Evolutionary conservation across 2,797 vertebrate genomes (phyloP).

Genomic region (Myotis planiceps): DNA sequence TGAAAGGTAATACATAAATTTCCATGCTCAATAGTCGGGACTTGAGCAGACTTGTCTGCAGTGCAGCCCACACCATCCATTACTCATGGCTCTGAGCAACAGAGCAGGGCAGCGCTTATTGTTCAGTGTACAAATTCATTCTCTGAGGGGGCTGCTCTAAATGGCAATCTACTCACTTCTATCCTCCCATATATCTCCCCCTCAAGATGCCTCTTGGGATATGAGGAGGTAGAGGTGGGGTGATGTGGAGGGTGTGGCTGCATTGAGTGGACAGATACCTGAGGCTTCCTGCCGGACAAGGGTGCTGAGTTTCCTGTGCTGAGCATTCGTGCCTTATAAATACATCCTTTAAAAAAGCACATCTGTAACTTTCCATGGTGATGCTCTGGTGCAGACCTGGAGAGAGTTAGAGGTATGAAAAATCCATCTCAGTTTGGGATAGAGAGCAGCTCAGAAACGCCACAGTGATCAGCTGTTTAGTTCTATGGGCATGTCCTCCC

Average conservation of each 20-base stretch:
- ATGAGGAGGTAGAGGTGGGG: background rate
- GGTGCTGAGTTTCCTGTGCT: background rate
- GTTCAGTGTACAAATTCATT: background rate
- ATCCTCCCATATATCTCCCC: background rate
- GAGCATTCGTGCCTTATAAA: background rate
- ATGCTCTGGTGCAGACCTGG: background rate
- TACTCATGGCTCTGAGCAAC: slow-evolving; percentile 38
- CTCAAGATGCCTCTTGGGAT: background rate
- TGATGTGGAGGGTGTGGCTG: background rate
- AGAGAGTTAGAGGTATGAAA: background rate
- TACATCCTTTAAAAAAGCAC: background rate
- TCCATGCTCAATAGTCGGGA: background rate
- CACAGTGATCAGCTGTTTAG: background rate
- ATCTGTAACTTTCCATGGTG: background rate
- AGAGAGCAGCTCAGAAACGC: background rate
- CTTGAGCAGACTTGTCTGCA: background rate
- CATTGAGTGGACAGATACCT: background rate
- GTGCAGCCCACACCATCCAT: background rate
- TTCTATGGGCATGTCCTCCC: background rate
- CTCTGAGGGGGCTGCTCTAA: background rate
- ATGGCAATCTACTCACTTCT: background rate
- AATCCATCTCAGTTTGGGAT: background rate
- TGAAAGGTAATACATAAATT: slow-evolving; percentile 53
- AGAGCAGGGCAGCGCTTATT: background rate
- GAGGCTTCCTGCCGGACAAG: background rate